Conservation (phyloP, 2,113 vertebrate species). For the Ariopsis seemanni region DNA sequence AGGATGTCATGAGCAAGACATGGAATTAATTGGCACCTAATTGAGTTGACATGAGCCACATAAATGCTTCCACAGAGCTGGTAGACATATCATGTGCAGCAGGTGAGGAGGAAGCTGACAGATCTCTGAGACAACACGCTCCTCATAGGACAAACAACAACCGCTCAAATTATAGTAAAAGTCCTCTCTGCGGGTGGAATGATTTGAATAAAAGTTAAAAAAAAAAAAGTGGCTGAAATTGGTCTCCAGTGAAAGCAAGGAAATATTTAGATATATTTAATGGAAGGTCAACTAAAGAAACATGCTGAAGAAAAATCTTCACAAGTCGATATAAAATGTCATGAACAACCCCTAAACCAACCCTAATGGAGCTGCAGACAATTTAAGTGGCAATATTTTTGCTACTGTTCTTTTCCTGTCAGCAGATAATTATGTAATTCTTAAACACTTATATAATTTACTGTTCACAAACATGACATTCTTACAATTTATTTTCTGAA, state of each 20-base stretch:
- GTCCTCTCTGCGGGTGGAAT: background rate
- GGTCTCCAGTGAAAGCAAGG: background rate
- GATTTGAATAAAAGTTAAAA: background rate
- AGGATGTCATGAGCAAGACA: conserved; percentile 28
- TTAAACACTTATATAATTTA: conserved; percentile 21
- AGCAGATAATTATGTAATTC: conserved; percentile 26
- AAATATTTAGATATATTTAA: conserved; percentile 2
- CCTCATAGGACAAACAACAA: background rate
- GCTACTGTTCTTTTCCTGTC: background rate
- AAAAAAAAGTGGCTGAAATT: background rate
- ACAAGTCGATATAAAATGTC: conserved; percentile 11
- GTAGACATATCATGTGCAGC: conserved; percentile 19
- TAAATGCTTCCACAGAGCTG: conserved; percentile 37
- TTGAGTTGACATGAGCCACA: conserved; percentile 35
- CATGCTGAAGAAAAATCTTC: background rate
- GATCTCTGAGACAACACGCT: background rate
- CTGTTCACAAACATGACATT: conserved; percentile 19
- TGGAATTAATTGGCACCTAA: conserved; percentile 50
- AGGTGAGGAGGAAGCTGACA: background rate
- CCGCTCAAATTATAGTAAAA: background rate
- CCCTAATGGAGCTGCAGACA: conserved; percentile 1
- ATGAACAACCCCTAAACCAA: background rate
- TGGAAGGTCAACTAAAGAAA: background rate
- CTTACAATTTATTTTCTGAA: conserved; percentile 14
- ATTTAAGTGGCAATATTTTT: conserved; percentile 35